phyloP scores from a whole-genome alignment of 2,113 vertebrate genomes.

The Scolopax mira region DNA sequence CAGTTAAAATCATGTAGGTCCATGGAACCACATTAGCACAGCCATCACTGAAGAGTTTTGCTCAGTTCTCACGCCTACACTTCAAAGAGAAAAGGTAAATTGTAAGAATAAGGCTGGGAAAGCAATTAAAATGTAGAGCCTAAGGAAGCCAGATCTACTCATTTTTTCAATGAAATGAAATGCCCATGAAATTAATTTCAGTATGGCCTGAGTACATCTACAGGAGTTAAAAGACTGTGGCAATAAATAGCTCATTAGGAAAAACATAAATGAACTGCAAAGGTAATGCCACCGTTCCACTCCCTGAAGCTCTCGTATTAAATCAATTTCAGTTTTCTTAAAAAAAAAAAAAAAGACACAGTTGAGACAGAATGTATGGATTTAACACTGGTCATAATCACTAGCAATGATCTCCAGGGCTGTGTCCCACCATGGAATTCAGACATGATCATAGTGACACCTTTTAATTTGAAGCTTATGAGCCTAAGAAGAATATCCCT shows the following conservation, averaged over 20 bases:
- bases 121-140: background rate
- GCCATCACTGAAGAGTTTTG: rapidly evolving
- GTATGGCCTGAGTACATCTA: background rate
- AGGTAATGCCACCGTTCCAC: rapidly evolving
- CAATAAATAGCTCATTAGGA: background rate
- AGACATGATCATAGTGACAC: background rate
- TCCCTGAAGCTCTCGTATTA: background rate
- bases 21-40: background rate
- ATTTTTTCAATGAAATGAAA: background rate
- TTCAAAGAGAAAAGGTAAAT: background rate
- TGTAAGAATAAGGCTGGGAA: background rate
- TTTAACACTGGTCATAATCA: background rate
- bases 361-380: background rate
- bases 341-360: background rate
- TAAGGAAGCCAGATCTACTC: background rate
- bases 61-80: background rate
- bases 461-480: background rate
- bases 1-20: background rate
- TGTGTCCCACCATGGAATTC: background rate
- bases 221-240: background rate
- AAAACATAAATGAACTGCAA: background rate
- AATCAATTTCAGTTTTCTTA: background rate
- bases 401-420: background rate
- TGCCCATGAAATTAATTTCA: background rate
- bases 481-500: background rate